Conservation (phyloP, 2,113 vertebrate species). For the Eubucco bourcierii region DNA sequence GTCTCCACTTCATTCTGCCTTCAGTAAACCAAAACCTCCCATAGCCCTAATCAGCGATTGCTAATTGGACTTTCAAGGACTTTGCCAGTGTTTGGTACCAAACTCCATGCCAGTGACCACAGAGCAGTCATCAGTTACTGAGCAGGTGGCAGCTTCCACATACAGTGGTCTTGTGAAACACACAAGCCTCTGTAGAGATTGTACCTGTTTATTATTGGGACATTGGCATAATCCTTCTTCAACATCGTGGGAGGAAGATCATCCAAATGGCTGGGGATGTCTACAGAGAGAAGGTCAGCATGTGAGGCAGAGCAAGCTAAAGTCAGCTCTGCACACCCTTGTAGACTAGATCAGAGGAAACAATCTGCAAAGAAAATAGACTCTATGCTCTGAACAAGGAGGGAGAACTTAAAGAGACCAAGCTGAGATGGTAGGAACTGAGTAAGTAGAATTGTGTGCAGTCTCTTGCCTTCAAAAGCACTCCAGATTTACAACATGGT, state of each 20-base stretch:
- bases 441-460: neutral
- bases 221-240: slow-evolving; percentile 81
- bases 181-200: neutral
- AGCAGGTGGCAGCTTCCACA: neutral
- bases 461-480: neutral
- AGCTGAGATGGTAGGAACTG: neutral
- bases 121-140: neutral
- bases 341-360: neutral
- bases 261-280: slow-evolving; percentile 79
- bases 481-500: neutral
- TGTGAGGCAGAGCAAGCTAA: neutral
- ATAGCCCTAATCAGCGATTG: neutral
- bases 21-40: neutral
- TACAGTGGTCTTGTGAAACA: neutral
- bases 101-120: neutral
- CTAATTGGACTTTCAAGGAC: neutral
- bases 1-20: neutral
- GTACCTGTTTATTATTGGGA: slow-evolving; percentile 81
- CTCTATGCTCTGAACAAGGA: neutral
- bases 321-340: neutral
- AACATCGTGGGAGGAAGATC: slow-evolving; percentile 82
- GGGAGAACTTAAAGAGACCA: neutral
- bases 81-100: neutral
- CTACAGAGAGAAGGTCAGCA: slow-evolving; percentile 59
- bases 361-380: neutral